Percentiles rank a stretch among this genome's conserved stretches.
Conservation (phyloP, 2,888 invertebrate genomes). For the Pyrrhia umbra region DNA sequence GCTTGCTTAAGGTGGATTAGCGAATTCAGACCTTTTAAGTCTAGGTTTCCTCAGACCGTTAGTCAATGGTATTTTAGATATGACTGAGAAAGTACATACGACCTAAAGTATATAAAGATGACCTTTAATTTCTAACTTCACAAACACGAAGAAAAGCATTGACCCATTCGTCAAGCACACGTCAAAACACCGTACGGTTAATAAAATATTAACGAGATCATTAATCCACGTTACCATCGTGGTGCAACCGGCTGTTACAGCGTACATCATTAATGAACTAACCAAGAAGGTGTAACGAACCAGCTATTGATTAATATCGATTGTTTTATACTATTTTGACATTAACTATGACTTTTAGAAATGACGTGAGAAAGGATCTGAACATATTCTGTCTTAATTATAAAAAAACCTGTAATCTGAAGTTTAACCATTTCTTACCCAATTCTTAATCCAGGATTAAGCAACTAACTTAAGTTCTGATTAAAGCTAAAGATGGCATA, state of each 20-base stretch:
- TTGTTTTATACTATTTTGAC: slow-evolving; percentile 4
- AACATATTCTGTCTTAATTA: too few species aligned
- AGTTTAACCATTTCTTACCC: too few species aligned
- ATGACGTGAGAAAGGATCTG: too few species aligned
- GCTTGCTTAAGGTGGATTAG: too few species aligned
- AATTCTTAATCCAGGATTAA: too few species aligned
- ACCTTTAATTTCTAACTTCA: slow-evolving; percentile 7
- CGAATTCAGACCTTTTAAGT: too few species aligned
- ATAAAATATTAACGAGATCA: slow-evolving; percentile 31
- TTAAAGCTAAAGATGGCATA: too few species aligned
- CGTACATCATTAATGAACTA: slow-evolving; percentile 35
- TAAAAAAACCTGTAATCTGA: too few species aligned
- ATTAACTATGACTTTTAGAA: slow-evolving; percentile 21
- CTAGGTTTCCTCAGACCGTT: too few species aligned
- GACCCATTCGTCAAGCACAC: slow-evolving; percentile 13
- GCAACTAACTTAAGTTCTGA: too few species aligned
- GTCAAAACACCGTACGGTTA: slow-evolving; percentile 1
- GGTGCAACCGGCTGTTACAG: slow-evolving; percentile 27
- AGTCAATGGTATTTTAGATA: too few species aligned
- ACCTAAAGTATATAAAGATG: background rate
- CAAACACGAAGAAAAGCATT: slow-evolving; percentile 19
- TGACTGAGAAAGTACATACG: background rate
- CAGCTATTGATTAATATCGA: slow-evolving; percentile 32
- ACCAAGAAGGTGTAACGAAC: slow-evolving; percentile 3
- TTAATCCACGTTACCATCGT: slow-evolving; percentile 29